phyloP scores from a whole-genome alignment of 2,113 vertebrate species.

The Bos javanicus region DNA sequence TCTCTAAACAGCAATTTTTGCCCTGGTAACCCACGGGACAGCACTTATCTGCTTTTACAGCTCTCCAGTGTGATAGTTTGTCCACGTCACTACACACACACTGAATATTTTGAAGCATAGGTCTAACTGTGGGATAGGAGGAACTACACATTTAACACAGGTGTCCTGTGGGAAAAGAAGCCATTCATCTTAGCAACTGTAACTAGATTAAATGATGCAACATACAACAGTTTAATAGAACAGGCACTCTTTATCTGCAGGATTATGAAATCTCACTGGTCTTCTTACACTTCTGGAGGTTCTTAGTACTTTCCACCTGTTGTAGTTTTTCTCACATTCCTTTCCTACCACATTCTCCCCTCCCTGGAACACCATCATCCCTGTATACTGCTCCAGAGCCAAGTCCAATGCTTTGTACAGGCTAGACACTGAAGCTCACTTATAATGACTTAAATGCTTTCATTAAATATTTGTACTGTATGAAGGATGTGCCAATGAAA shows the following conservation, averaged over 20 bases:
- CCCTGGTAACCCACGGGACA: accelerated
- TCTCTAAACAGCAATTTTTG: neutral
- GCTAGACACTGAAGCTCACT: neutral
- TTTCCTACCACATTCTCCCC: neutral
- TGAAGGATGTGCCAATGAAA: neutral
- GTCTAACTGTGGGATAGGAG: neutral
- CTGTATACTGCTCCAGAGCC: neutral
- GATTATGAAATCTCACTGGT: neutral
- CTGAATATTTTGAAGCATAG: neutral
- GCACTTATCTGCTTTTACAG: neutral
- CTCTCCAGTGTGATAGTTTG: neutral
- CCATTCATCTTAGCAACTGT: neutral
- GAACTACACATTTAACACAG: neutral
- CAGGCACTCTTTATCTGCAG: neutral
- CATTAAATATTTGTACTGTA: neutral
- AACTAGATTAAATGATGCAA: neutral
- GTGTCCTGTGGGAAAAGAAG: neutral
- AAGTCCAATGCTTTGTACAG: neutral
- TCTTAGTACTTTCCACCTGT: neutral
- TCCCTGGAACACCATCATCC: neutral
- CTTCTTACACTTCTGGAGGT: neutral
- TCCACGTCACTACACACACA: neutral
- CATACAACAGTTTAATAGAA: neutral
- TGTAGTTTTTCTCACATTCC: neutral
- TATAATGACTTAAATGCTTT: neutral